phyloP scores from a whole-genome alignment of 2,888 invertebrate species.

The Cephus sareptanus region DNA sequence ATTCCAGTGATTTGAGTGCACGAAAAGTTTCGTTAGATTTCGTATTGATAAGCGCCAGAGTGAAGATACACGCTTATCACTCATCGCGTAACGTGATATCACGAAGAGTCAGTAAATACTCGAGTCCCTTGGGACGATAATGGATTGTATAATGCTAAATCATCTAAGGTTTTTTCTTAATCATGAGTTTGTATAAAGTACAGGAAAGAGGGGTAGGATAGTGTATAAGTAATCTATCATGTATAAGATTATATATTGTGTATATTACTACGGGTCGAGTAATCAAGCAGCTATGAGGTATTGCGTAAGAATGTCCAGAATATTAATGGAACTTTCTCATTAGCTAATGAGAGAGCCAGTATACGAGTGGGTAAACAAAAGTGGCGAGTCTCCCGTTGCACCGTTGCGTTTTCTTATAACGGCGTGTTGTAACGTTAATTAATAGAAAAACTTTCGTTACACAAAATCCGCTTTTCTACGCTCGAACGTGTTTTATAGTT shows the following conservation, averaged over 20 bases:
- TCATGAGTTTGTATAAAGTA: background rate
- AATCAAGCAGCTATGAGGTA: background rate
- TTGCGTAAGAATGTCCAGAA: background rate
- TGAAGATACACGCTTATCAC: background rate
- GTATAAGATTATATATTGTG: background rate
- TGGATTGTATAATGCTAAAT: background rate
- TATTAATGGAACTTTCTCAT: background rate
- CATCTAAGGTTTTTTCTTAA: background rate
- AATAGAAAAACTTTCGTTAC: background rate
- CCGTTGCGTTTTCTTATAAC: background rate
- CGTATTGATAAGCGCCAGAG: background rate
- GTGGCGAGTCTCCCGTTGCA: background rate
- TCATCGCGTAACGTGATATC: background rate
- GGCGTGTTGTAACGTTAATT: background rate
- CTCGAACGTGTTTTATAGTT: background rate
- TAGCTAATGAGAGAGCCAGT: background rate
- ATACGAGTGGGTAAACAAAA: background rate
- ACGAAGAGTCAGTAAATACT: background rate
- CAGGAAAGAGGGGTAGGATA: background rate
- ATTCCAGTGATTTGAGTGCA: background rate
- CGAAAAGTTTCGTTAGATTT: background rate
- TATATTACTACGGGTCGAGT: background rate
- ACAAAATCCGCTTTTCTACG: background rate
- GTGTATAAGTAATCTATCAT: background rate
- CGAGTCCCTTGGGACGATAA: background rate